Conservation (phyloP, 2,113 vertebrate genomes). For the Tonatia bakeri region DNA sequence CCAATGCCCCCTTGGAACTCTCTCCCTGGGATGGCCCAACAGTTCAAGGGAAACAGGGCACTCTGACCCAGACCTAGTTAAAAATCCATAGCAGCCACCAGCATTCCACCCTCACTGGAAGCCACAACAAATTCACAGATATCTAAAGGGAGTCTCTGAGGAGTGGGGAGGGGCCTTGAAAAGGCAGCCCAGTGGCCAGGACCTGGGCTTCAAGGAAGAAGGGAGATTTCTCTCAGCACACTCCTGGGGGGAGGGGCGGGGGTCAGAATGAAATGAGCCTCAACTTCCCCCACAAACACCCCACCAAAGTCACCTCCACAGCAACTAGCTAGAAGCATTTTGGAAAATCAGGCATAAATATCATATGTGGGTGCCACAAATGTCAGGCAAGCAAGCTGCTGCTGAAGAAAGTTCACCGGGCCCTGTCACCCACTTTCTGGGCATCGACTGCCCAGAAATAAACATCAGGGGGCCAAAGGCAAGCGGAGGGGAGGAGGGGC, state of each 20-base stretch:
- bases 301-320: neutral
- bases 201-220: neutral
- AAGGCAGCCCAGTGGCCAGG: neutral
- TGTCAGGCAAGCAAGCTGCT: neutral
- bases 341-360: neutral
- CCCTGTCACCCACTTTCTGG: constrained; percentile 43
- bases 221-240: neutral
- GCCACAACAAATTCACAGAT: constrained; percentile 16
- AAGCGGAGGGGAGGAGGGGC: neutral
- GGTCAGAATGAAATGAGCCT: neutral
- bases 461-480: constrained; percentile 32
- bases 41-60: neutral
- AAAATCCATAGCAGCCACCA: neutral
- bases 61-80: neutral
- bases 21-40: neutral
- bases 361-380: neutral
- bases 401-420: neutral
- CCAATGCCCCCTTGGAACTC: neutral
- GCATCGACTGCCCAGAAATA: constrained; percentile 55
- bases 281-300: neutral
- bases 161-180: neutral
- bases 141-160: neutral
- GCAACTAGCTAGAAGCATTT: neutral
- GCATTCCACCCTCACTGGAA: neutral
- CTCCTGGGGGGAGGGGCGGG: neutral